These are phyloP conservation scores for Mesoclemmys tuberculata DNA, from an alignment of 2,113 vertebrate species.

Conservation along the genomic window DNA sequence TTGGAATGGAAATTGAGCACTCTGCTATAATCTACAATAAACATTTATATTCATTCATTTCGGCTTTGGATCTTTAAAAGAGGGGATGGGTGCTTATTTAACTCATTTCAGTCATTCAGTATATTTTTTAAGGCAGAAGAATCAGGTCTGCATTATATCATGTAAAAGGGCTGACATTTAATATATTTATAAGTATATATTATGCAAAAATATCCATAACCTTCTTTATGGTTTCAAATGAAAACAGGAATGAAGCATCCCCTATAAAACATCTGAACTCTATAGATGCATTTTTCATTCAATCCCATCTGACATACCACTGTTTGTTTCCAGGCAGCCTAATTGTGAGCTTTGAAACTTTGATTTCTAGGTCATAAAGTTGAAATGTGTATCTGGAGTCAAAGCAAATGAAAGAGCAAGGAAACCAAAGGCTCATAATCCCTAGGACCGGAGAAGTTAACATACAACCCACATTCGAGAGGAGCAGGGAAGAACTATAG, in stretches of 20 bases:
- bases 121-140: neutral
- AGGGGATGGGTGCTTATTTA: slow-evolving; percentile 21
- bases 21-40: slow-evolving; percentile 22
- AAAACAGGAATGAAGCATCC: neutral
- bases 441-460: neutral
- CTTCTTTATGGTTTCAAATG: neutral
- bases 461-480: fast-evolving
- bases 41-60: slow-evolving; percentile 26
- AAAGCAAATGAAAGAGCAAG: neutral
- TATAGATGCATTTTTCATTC: neutral
- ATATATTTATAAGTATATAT: slow-evolving; percentile 48
- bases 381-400: fast-evolving
- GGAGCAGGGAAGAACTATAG: neutral
- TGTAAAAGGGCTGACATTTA: slow-evolving; percentile 4
- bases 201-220: neutral
- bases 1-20: neutral
- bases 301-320: neutral
- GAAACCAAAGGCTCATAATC: fast-evolving
- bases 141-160: slow-evolving; percentile 34
- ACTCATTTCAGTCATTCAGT: slow-evolving; percentile 18
- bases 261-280: neutral
- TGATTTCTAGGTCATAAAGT: neutral
- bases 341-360: neutral
- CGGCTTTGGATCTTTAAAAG: slow-evolving; percentile 1
- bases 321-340: neutral